phyloP scores from a whole-genome alignment of 2,888 invertebrate species.

The Mactromeris polynyma region DNA sequence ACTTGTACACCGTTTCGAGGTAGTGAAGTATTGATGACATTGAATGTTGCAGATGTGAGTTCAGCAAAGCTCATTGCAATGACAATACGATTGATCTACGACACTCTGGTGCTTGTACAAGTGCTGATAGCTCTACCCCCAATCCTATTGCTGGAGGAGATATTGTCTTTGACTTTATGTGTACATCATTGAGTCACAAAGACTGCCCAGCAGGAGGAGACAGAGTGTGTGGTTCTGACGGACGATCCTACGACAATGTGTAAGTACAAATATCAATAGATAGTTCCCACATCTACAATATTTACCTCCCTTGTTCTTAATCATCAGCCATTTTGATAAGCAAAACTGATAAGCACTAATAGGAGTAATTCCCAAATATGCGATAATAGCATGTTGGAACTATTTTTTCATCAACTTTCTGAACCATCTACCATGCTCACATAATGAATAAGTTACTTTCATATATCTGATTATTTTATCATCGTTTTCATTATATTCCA shows the following conservation, averaged over 20 bases:
- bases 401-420: too few relatives aligned
- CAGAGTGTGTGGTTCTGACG: slow-evolving; percentile 33
- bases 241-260: slow-evolving; percentile 36
- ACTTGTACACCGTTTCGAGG: too few relatives aligned
- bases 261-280: slow-evolving; percentile 16
- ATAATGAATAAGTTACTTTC: too few relatives aligned
- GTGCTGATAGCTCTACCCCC: neutral
- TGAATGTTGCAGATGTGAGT: slow-evolving; percentile 36
- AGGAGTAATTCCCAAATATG: too few relatives aligned
- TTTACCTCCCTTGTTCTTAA: too few relatives aligned
- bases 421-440: too few relatives aligned
- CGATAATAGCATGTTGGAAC: too few relatives aligned
- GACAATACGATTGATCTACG: slow-evolving; percentile 18
- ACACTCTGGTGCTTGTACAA: slow-evolving; percentile 20
- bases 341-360: too few relatives aligned
- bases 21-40: neutral
- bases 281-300: too few relatives aligned
- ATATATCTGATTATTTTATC: too few relatives aligned
- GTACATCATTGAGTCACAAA: slow-evolving; percentile 45
- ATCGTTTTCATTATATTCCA: too few relatives aligned
- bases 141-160: slow-evolving; percentile 18
- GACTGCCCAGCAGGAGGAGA: slow-evolving; percentile 22
- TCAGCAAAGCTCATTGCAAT: slow-evolving; percentile 46
- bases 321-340: too few relatives aligned
- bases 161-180: slow-evolving; percentile 46